Base-by-base conservation (phyloP, 2,888 invertebrate species). In the Cephus sareptanus region DNA sequence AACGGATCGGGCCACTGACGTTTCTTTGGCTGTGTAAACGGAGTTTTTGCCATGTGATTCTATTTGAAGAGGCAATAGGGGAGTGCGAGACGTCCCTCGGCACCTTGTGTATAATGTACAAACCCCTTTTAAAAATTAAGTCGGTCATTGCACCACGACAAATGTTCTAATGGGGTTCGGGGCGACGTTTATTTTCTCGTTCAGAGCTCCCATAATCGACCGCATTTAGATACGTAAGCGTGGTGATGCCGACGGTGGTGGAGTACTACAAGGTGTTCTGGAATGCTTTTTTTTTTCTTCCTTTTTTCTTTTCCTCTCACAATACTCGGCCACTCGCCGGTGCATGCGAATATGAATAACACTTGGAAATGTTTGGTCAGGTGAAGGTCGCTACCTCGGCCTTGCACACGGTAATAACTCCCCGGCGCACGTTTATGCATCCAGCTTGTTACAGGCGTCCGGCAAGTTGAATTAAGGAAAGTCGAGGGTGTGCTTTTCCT, bases 311-410 rank as follows among this genome's bases (percentile, higher is more conserved):
- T 40, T 40, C 15, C 4, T 40, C 40, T 15, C 40, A 40, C 40
- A 15, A 40, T 15, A 40, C 40, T 40, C 40, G 6, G 40, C 6
- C 40, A 15, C 40, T 15, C 40, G 40, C 15, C 70, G 6, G 70
- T 30, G 70, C 70, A 70, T 33, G 70, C 70, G 30, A 70, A 70
- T 70, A 70, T 33, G 70, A 70, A 33, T 33, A 31, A 70, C 70
- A 30, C 33, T 30, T 70, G 70, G 33, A 30, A 33, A 70, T 70
- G 70, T 83, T 84, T 83, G 81, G 82, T 83, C 81, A 80, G 81
- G 77, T 83, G 85, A 85, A 86, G 86, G 86, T 85, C 86, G 81
- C 78, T 78, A 81, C 80, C 83, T 81, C 85, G 86, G 77, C 85
- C 86, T 85, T 83, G 85, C 80, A 73, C 79, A 11, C 74, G 80